Conservation (phyloP, 2,888 invertebrate genomes). For the Nasonia oneida region DNA sequence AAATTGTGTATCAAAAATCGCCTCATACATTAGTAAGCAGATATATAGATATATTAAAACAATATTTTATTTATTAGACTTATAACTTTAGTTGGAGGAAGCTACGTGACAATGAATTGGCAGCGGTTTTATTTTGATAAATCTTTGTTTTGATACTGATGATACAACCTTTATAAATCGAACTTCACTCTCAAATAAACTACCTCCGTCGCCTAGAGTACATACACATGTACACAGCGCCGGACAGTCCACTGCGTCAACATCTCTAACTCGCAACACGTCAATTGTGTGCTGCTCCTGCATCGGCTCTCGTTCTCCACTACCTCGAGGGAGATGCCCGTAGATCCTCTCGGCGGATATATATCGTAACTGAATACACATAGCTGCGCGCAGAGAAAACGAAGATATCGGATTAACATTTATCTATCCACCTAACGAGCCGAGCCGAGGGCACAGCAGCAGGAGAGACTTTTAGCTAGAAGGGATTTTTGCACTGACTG, state of each 20-base stretch:
- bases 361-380: conserved; percentile 20
- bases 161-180: conserved; percentile 29
- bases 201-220: background rate
- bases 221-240: background rate
- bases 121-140: too few relatives aligned
- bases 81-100: too few relatives aligned
- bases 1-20: too few relatives aligned
- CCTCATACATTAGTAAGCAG: too few relatives aligned
- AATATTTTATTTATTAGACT: too few relatives aligned
- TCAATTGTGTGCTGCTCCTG: conserved; percentile 5
- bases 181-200: background rate
- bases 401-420: conserved; percentile 61
- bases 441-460: conserved; percentile 29
- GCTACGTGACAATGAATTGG: too few relatives aligned
- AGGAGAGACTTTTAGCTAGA: conserved; percentile 37
- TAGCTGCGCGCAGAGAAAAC: conserved; percentile 28
- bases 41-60: too few relatives aligned
- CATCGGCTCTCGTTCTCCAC: background rate
- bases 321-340: background rate
- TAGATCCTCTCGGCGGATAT: background rate
- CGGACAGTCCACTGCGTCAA: background rate
- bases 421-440: conserved; percentile 59
- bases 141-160: too few relatives aligned
- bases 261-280: background rate
- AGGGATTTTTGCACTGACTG: conserved; percentile 42